Percentiles rank a stretch among this genome's conserved stretches.
Evolutionary conservation across 2,113 vertebrate genomes (phyloP).

Genomic region (Euleptes europaea): DNA sequence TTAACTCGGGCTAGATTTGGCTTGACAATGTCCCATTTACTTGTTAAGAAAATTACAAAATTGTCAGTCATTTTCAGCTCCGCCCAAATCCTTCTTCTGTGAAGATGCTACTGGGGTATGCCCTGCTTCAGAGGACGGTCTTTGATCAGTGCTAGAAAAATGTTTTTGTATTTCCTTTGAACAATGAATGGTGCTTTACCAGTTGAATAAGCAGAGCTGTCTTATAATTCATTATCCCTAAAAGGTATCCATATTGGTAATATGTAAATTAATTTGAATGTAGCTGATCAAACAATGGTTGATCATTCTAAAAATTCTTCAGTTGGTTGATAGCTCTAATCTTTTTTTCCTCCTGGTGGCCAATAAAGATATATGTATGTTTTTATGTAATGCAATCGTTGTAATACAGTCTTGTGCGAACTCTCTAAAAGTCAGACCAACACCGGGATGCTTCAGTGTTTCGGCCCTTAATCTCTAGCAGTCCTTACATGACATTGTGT

Average conservation of each 20-base stretch:
- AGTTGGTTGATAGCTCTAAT: not conserved
- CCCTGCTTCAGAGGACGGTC: not conserved
- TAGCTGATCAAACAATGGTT: not conserved
- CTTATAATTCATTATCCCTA: not conserved
- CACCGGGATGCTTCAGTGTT: not conserved
- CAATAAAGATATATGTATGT: not conserved
- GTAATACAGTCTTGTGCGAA: not conserved
- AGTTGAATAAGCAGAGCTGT: not conserved
- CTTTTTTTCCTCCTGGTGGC: not conserved
- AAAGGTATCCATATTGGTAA: not conserved
- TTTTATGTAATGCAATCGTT: not conserved
- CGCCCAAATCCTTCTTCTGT: not conserved
- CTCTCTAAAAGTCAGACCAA: not conserved
- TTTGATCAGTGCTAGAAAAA: not conserved
- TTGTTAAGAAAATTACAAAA: slow-evolving; percentile 21
- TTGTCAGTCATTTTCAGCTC: not conserved
- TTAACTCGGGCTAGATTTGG: slow-evolving; percentile 17
- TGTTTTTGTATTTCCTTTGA: not conserved
- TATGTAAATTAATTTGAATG: not conserved
- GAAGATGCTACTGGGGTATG: not conserved
- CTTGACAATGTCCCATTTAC: not conserved
- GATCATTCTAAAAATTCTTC: not conserved
- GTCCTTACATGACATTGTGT: not conserved
- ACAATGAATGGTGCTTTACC: not conserved
- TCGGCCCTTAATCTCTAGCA: not conserved